phyloP scores from a whole-genome alignment of 2,797 vertebrate species.

The Sebastes vulpes region DNA sequence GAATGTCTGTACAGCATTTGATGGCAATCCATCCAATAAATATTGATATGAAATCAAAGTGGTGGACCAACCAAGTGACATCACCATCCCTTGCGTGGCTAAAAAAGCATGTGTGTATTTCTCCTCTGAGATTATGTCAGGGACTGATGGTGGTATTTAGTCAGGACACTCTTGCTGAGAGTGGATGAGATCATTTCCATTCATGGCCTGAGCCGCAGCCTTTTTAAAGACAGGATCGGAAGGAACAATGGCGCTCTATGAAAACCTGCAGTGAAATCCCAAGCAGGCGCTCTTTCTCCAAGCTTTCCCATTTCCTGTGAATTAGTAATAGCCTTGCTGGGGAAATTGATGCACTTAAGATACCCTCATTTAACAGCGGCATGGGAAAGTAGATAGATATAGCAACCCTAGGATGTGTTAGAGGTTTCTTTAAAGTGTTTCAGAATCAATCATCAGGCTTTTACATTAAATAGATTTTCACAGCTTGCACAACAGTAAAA shows the following conservation, averaged over 20 bases:
- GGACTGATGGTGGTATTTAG: conserved; percentile 1
- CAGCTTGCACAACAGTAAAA: background rate
- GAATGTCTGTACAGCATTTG: background rate
- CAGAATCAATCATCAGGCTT: background rate
- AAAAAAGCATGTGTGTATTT: background rate
- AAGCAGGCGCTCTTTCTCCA: conserved; percentile 47
- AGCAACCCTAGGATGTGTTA: background rate
- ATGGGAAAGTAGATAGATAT: background rate
- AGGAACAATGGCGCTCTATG: conserved; percentile 79
- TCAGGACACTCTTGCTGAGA: conserved; percentile 16
- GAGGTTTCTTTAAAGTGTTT: background rate
- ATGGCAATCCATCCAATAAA: background rate
- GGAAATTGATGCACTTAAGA: conserved; percentile 64
- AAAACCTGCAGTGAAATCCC: conserved; percentile 70
- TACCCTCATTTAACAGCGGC: conserved; percentile 40
- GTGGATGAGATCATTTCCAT: conserved; percentile 70
- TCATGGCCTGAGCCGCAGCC: conserved; percentile 41
- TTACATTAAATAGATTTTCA: background rate
- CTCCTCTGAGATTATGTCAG: conserved; percentile 1
- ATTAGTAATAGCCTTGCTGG: conserved; percentile 75
- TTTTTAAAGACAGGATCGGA: conserved; percentile 42
- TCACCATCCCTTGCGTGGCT: background rate
- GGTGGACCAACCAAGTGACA: fast-evolving
- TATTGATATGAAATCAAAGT: background rate
- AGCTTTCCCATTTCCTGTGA: conserved; percentile 77